Evolutionary conservation across 2,888 invertebrate species (phyloP).

Genomic region (Pheosia tremula): DNA sequence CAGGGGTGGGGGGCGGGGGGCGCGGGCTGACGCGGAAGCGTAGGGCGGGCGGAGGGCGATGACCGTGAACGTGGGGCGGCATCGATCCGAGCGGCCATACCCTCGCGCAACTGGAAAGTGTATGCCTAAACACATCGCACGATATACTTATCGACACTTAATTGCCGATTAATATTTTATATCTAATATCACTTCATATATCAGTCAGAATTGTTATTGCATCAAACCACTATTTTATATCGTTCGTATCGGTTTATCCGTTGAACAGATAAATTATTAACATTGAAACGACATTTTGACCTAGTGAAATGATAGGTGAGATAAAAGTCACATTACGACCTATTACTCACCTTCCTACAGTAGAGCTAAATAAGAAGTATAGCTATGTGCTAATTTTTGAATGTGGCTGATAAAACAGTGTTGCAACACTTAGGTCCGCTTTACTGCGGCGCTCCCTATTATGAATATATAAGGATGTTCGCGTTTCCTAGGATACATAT

Average conservation of each 20-base stretch:
- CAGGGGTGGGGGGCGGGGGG: conserved; percentile 34
- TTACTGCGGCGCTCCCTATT: no score
- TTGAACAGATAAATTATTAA: not conserved
- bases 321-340: not conserved
- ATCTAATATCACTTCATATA: not conserved
- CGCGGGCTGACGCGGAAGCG: conserved; percentile 72
- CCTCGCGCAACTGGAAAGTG: conserved; percentile 82
- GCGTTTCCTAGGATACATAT: no score
- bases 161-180: not conserved
- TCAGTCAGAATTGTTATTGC: conserved; percentile 1
- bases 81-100: conserved; percentile 79
- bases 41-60: conserved; percentile 84
- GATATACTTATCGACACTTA: not conserved
- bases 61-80: conserved; percentile 84
- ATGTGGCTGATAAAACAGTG: not conserved
- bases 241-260: not conserved
- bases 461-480: no score
- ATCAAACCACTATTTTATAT: not conserved
- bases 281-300: conserved; percentile 8
- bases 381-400: not conserved
- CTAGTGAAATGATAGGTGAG: conserved; percentile 9
- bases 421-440: no score
- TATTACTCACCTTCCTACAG: no score
- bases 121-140: conserved; percentile 35
- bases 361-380: not conserved